phyloP scores from a whole-genome alignment of 2,888 invertebrate genomes.

The Entomobrya multifasciata region DNA sequence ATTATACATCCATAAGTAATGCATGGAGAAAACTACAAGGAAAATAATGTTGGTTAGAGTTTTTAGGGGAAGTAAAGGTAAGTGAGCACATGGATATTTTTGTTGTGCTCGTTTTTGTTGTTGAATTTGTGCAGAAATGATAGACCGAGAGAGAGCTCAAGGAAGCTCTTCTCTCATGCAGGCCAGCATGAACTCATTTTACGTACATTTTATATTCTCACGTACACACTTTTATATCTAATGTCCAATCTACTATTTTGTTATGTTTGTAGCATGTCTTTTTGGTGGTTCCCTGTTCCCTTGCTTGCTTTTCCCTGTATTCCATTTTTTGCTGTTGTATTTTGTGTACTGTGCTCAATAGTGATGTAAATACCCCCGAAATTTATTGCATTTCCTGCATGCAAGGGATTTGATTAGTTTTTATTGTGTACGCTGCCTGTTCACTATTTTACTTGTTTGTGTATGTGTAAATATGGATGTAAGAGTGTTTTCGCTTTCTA shows the following conservation, averaged over 20 bases:
- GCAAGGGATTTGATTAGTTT: slow-evolving; percentile 74
- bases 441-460: slow-evolving; percentile 12
- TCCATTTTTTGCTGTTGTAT: background rate
- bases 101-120: background rate
- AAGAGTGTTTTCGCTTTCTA: background rate
- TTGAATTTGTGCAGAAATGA: background rate
- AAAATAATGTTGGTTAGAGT: slow-evolving; percentile 15
- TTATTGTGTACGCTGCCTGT: slow-evolving; percentile 36
- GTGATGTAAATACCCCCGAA: slow-evolving; percentile 63
- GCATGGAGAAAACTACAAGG: slow-evolving; percentile 4
- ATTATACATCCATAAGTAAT: slow-evolving; percentile 17
- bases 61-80: background rate
- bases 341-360: slow-evolving; percentile 37
- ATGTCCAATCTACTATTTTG: too few species aligned
- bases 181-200: background rate
- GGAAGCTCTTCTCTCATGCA: background rate
- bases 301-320: too few species aligned
- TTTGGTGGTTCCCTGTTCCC: too few species aligned
- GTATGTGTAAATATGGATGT: background rate
- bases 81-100: background rate
- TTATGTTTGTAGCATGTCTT: too few species aligned
- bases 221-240: background rate
- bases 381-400: slow-evolving; percentile 75
- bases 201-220: background rate
- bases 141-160: background rate